Base-by-base conservation (phyloP, 2,888 invertebrate genomes). In the Meliscaeva auricollis region DNA sequence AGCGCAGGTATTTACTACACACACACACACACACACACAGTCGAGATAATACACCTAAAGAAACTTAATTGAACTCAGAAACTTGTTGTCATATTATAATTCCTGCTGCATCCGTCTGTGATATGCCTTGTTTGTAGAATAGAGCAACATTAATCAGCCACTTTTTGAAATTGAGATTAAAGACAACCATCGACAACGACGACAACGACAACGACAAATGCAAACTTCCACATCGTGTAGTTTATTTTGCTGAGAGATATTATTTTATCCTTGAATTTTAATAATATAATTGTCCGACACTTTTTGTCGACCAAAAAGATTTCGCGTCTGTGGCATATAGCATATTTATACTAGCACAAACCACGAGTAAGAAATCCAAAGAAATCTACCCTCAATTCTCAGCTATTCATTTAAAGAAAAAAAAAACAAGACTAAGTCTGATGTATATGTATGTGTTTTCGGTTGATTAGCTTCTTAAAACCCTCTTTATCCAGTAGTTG, bases 181-280 rank as follows among this genome's bases (percentile, higher is more conserved):
- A 81, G 68, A 85, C 80, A 58, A 76, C 15, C 32, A 17, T 30
- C 76, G 68, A 80, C 80, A 60, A 76, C 17, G 58, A 17, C 32
- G 35, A 9, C 17, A 9, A 35, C 13, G 17, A 20, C 35, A 20
- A 38, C 32, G 32, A 35, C 11, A 56, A 17, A n/a, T n/a, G n/a
- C n/a, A n/a, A n/a, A n/a, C n/a, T n/a, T n/a, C 72, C 68, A 68
- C 80, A 11, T 30, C 30, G 68, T 50, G n/a, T 54, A 32, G n/a
- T 11, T 38, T 9, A 9, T 58, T n/a, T 38, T 22, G 15, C 60
- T 15, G 66, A 62, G 60, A 87, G 26, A 26, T 85, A 87, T 87
- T 87, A 80, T 74, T 87, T 87, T 76, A 87, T 87, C 87, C 87
- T 87, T 87, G 87, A 87, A 87, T 82, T 70, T 85, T 80, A 87